Evolutionary conservation across 2,113 vertebrate genomes (phyloP).

Genomic region (Psophia crepitans): DNA sequence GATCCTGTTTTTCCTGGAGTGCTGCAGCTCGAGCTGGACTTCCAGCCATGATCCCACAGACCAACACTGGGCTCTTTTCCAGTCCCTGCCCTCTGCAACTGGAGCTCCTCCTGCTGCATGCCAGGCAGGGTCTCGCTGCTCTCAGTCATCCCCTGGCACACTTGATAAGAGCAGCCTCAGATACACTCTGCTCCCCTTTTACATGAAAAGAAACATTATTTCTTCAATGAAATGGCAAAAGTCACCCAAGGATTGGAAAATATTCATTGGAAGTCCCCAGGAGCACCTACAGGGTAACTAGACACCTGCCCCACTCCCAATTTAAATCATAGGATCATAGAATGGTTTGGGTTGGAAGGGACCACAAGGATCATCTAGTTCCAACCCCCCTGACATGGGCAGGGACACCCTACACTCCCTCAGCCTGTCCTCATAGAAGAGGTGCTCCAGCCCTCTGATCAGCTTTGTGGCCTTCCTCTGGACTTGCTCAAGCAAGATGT

Average conservation of each 20-base stretch:
- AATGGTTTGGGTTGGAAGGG: too few species aligned
- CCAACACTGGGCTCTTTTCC: background rate
- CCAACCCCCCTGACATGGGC: too few species aligned
- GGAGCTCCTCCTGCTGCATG: background rate
- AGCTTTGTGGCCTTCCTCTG: too few species aligned
- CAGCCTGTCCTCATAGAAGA: too few species aligned
- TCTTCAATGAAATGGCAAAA: background rate
- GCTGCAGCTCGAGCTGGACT: background rate
- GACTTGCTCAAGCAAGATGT: too few species aligned
- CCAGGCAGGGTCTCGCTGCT: rapidly evolving
- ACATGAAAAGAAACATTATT: background rate
- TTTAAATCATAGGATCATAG: too few species aligned
- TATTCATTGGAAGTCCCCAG: background rate
- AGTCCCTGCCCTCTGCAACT: background rate
- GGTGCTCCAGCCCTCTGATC: too few species aligned
- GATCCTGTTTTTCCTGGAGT: background rate
- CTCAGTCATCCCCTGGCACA: background rate
- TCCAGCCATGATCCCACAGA: background rate
- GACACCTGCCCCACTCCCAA: background rate
- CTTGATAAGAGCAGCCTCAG: background rate
- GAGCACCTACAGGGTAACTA: background rate
- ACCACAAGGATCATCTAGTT: too few species aligned
- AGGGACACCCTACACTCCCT: too few species aligned
- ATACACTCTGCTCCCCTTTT: background rate
- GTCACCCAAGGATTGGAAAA: background rate